Conservation (phyloP, 2,113 vertebrate genomes). For the Ageneiosus marmoratus region DNA sequence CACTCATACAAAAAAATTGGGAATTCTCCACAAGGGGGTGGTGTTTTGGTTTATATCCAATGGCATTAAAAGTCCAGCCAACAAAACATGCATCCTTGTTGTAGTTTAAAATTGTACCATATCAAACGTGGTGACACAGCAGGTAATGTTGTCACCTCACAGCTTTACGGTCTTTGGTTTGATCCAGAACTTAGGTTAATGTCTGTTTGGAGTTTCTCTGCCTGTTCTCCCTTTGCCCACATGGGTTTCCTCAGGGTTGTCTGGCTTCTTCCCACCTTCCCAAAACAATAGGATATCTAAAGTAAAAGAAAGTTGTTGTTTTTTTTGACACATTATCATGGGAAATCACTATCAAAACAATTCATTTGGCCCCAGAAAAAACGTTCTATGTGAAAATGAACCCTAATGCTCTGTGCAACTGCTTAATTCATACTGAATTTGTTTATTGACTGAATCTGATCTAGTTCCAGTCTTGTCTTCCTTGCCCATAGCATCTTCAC, state of each 20-base stretch:
- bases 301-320: background rate
- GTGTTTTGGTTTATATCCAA: too few relatives aligned
- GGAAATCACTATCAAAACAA: background rate
- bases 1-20: too few relatives aligned
- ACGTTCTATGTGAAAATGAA: background rate
- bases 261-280: background rate
- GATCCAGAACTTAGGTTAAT: background rate
- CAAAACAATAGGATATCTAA: background rate
- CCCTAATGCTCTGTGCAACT: background rate
- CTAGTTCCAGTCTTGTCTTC: background rate
- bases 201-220: background rate
- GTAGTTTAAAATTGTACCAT: background rate
- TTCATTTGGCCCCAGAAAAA: background rate
- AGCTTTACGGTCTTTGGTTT: background rate
- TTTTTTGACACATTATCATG: background rate
- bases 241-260: background rate
- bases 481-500: background rate
- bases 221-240: background rate
- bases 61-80: too few relatives aligned
- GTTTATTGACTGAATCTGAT: background rate
- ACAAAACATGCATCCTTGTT: too few relatives aligned
- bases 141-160: background rate
- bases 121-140: background rate
- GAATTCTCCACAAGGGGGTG: too few relatives aligned
- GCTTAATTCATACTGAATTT: background rate